Percentiles rank a stretch among this genome's conserved stretches.
phyloP scores from a whole-genome alignment of 2,113 vertebrate species.

The Atherinomorus stipes region DNA sequence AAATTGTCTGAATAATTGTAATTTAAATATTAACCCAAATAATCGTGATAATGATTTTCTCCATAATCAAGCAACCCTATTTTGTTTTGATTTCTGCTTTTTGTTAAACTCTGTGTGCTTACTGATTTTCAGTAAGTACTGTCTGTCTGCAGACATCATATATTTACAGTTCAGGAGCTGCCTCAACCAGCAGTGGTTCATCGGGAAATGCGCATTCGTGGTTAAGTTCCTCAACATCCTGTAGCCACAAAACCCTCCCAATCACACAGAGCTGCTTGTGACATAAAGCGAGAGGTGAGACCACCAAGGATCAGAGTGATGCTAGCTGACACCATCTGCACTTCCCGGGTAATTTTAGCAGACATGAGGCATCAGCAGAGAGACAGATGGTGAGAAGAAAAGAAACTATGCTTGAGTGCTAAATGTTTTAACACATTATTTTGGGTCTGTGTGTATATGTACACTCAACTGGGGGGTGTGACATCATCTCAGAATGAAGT shows the following conservation, averaged over 20 bases:
- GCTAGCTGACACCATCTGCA: conserved; percentile 52
- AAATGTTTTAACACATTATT: conserved; percentile 72
- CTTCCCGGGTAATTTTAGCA: conserved; percentile 59
- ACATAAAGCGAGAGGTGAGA: conserved; percentile 43
- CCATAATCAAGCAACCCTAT: too few relatives aligned
- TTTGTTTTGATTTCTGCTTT: too few relatives aligned
- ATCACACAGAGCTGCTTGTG: conserved; percentile 11
- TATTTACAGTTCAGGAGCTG: conserved; percentile 28
- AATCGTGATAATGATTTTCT: too few relatives aligned
- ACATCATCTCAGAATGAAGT: conserved; percentile 47
- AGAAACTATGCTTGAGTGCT: conserved; percentile 55
- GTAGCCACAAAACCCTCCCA: not conserved
- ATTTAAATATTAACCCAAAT: too few relatives aligned
- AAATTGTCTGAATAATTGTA: too few relatives aligned
- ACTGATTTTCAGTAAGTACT: not conserved
- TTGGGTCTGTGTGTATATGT: conserved; percentile 35
- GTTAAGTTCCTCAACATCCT: not conserved
- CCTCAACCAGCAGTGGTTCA: conserved; percentile 21
- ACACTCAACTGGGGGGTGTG: conserved; percentile 46
- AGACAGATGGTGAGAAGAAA: conserved; percentile 59
- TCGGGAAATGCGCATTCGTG: conserved; percentile 14
- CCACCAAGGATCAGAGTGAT: conserved; percentile 24
- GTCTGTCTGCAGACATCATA: conserved; percentile 25
- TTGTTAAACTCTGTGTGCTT: too few relatives aligned
- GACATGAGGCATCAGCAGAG: conserved; percentile 42